Conservation (phyloP, 2,888 invertebrate species). For the Drosophila meridionalis region DNA sequence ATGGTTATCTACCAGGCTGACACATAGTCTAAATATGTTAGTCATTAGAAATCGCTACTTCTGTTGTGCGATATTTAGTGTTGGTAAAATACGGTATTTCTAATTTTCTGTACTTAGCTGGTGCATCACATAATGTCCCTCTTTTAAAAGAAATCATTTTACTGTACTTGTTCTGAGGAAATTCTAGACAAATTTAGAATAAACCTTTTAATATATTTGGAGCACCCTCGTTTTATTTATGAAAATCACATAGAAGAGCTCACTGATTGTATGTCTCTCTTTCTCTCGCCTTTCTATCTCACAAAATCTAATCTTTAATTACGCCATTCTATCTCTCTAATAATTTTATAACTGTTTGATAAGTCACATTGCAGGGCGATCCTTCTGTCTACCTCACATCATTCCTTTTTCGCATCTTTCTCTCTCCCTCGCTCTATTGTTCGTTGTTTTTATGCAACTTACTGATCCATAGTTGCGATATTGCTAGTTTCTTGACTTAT, state of each 20-base stretch:
- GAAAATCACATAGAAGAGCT: not conserved
- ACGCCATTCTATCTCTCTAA: too few relatives aligned
- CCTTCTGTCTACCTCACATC: not conserved
- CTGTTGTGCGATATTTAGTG: not conserved
- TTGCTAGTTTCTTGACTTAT: not conserved
- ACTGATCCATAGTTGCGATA: not conserved
- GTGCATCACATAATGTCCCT: not conserved
- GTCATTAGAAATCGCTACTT: not conserved
- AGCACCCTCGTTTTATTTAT: not conserved
- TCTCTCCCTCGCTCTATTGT: not conserved
- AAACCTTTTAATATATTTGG: too few relatives aligned
- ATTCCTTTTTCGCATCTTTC: not conserved
- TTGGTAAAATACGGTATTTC: not conserved
- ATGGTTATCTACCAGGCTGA: constrained; percentile 23
- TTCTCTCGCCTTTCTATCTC: not conserved
- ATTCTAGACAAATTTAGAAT: too few relatives aligned
- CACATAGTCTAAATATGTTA: constrained; percentile 1
- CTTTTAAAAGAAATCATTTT: not conserved
- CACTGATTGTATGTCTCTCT: not conserved
- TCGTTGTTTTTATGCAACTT: not conserved
- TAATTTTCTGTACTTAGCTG: not conserved
- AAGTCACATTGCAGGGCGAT: not conserved
- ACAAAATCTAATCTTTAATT: too few relatives aligned
- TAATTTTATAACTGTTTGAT: not conserved
- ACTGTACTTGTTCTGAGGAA: too few relatives aligned